Evolutionary conservation across 35 echinoderm and acorn worm species (phyloP), one percentile per base, ranked within the genome.

Genomic region (Antedon bifida): DNA sequence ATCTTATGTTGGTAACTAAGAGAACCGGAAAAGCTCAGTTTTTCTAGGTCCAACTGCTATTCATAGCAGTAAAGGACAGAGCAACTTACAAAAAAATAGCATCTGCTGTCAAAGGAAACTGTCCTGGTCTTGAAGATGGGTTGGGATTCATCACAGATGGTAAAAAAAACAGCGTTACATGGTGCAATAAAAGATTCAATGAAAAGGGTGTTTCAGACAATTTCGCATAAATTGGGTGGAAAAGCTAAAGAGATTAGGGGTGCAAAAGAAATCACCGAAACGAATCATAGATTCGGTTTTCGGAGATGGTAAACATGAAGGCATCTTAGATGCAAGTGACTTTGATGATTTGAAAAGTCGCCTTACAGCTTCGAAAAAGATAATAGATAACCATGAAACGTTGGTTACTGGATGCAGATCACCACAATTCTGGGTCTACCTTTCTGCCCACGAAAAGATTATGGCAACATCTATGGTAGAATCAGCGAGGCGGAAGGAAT

Each of bases 1-100:
- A 86, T 34, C 36, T 78, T 5, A 46, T 86, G 29, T 30, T 86
- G 5, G 51, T 42, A 11, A 78, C 84, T 0, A 77, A 78, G n/a
- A 29, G 12, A 78, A 86, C 75, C 9, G 75, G 76, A 0, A 4
- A 78, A 3, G 0, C 74, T 75, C 84, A 7, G 75, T 86, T 0
- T 86, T 77, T 46, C 34, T 86, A 12, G 84, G 84, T 8, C 84
- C 84, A n/a, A 86, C 74, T 3, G 77, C 77, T 73, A 86, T 86
- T n/a, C 84, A 86, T 32, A 36, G 44, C 76, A 36, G 31, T 9
- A 86, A n/a, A 86, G 30, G 36, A 77, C 23, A 34, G 29, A 7
- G 9, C 2, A 0, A 77, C 84, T 0, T 79, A 78, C 75, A 86
- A 86, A 30, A 8, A 30, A 12, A 30, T 78, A 21, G 13, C 84